Base-by-base conservation (phyloP, 2,113 vertebrate species). In the Semnopithecus entellus region DNA sequence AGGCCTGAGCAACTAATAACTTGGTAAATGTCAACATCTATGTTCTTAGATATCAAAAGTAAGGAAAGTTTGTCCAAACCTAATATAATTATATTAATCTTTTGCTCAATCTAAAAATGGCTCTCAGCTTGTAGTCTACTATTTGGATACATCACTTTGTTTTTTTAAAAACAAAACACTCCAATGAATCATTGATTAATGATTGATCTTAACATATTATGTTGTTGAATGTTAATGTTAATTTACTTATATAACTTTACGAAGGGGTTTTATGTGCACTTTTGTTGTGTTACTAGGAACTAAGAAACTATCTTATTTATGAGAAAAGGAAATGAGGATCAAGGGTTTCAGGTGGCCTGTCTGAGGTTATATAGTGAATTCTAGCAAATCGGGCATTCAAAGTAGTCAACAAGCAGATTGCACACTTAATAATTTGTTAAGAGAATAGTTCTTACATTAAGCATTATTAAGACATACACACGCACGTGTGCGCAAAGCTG, bases 401-500 rank as follows among this genome's bases (percentile, higher is more conserved):
- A 40, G 1, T 7, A 13, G 52, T 59, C 5, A 70, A 35, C 38
- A 18, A 43, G 6, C 35, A 4, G 3, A 2, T 35, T 52, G 48
- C 3, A 40, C 23, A 20, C 25, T 40, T 80, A 88, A n/a, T 61
- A 12, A 38, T 18, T 43, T 57, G 8, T 38, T 50, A 68, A n/a
- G 25, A 66, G 17, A 23, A 20, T 61, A n/a, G 14, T 23, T 59
- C 12, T 43, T 7, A 8, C 23, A 20, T 52, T 66, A 64, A 50
- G 32, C 23, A 6, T 79, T 75, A 20, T 90, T 72, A 23, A 50
- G 48, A 20, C 16, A 52, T 9, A 27, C 59, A 4, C 57, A 9
- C 8, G 3, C 0, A 0, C 0, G 9, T 3, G 1, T 8, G 25
- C 0, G 9, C 59, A 18, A 35, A 27, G 6, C 4, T 18, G 13